Conservation (phyloP, 2,797 vertebrate species). For the Okamejei kenojei region DNA sequence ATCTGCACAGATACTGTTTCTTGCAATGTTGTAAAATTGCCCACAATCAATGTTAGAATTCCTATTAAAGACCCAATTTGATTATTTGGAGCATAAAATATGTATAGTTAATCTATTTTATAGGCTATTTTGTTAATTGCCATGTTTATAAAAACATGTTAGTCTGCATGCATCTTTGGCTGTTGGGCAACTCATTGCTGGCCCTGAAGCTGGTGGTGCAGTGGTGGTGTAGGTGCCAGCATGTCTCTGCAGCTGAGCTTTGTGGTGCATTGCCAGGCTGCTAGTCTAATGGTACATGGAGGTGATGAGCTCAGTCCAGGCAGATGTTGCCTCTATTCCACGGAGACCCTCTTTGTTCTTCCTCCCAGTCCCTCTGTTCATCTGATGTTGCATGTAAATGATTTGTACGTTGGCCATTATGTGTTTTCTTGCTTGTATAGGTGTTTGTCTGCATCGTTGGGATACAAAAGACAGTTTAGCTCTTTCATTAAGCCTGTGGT, state of each 20-base stretch:
- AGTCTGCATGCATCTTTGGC: neutral
- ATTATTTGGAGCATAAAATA: neutral
- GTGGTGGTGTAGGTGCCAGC: too few relatives aligned
- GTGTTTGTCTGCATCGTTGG: too few relatives aligned
- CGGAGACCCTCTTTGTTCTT: neutral
- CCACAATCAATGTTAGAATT: neutral
- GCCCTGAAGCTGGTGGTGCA: neutral
- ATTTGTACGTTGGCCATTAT: neutral
- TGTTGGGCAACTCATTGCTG: neutral
- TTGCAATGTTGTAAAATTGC: neutral
- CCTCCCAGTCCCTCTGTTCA: neutral
- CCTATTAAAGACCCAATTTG: neutral
- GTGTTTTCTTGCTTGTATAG: neutral
- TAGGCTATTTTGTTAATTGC: neutral
- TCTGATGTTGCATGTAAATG: neutral
- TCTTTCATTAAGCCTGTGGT: too few relatives aligned
- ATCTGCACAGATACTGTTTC: too few relatives aligned
- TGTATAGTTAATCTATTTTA: neutral
- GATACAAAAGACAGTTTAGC: too few relatives aligned
- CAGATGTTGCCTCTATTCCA: neutral
- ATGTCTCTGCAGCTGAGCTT: neutral
- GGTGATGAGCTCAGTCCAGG: neutral
- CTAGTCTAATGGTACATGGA: neutral
- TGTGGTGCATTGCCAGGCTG: neutral
- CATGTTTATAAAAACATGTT: neutral